Percentiles rank a stretch among this genome's conserved stretches.
Evolutionary conservation across 2,113 vertebrate species (phyloP).

Genomic region (Thunnus thynnus): DNA sequence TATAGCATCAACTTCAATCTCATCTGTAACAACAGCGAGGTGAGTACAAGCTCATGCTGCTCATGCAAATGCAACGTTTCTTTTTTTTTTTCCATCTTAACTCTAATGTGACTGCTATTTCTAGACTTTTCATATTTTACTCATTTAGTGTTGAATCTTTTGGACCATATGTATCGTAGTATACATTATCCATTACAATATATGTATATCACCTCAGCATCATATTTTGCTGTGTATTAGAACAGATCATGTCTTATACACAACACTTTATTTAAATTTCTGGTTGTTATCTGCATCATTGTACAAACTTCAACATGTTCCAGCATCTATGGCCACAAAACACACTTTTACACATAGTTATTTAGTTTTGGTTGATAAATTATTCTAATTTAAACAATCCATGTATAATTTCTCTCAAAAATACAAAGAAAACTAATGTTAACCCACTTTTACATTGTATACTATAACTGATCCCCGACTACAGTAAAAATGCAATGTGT

Average conservation of each 20-base stretch:
- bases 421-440: background rate
- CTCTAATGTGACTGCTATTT: slow-evolving; percentile 41
- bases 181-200: background rate
- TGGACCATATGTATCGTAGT: slow-evolving; percentile 11
- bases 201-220: background rate
- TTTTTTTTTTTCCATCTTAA: background rate
- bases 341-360: background rate
- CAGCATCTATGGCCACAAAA: background rate
- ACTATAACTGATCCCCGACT: slow-evolving; percentile 35
- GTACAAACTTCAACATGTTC: background rate
- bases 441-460: background rate
- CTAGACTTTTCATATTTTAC: slow-evolving; percentile 22
- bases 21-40: slow-evolving; percentile 72
- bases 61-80: slow-evolving; percentile 62
- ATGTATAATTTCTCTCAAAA: background rate
- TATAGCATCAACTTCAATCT: slow-evolving; percentile 84
- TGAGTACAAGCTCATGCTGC: slow-evolving; percentile 61
- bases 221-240: background rate
- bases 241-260: background rate
- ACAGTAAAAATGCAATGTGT: slow-evolving; percentile 23
- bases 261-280: background rate
- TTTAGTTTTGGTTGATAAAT: background rate
- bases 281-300: background rate
- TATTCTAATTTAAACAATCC: background rate
- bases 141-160: slow-evolving; percentile 25